Conservation (phyloP, 1,140 invertebrate genomes). For the Sarcophaga bullata region DNA sequence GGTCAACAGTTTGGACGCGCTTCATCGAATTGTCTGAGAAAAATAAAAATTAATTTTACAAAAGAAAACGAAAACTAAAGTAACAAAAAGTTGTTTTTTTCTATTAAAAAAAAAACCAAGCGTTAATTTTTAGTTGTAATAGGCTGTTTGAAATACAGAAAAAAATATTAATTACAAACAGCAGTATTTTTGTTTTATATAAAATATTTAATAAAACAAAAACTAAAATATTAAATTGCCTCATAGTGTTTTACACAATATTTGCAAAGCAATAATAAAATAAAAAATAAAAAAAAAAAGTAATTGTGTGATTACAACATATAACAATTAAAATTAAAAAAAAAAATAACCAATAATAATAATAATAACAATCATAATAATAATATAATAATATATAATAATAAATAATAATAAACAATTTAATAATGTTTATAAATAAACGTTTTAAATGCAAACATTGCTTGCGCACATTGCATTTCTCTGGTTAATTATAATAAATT, state of each 20-base stretch:
- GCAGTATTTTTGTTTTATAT: too few species aligned
- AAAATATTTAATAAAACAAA: neutral
- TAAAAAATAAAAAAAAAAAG: neutral
- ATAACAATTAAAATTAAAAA: neutral
- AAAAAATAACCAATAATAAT: neutral
- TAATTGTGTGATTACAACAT: neutral
- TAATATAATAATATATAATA: too few species aligned
- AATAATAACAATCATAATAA: too few species aligned
- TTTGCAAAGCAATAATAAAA: neutral
- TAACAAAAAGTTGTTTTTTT: too few species aligned
- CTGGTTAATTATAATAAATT: neutral
- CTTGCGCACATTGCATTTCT: neutral
- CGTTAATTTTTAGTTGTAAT: neutral
- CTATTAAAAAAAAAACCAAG: too few species aligned
- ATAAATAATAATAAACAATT: too few species aligned
- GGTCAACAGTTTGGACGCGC: slow-evolving; percentile 33
- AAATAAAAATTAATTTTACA: neutral
- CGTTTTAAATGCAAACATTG: neutral
- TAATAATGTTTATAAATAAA: neutral
- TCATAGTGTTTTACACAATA: neutral
- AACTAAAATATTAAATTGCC: neutral
- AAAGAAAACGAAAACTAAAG: neutral
- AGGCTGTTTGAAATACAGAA: neutral
- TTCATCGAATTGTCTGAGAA: neutral
- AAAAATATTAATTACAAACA: neutral